Percentiles rank a stretch among this genome's conserved stretches.
phyloP scores from a whole-genome alignment of 2,113 vertebrate species.

The Felis chaus region DNA sequence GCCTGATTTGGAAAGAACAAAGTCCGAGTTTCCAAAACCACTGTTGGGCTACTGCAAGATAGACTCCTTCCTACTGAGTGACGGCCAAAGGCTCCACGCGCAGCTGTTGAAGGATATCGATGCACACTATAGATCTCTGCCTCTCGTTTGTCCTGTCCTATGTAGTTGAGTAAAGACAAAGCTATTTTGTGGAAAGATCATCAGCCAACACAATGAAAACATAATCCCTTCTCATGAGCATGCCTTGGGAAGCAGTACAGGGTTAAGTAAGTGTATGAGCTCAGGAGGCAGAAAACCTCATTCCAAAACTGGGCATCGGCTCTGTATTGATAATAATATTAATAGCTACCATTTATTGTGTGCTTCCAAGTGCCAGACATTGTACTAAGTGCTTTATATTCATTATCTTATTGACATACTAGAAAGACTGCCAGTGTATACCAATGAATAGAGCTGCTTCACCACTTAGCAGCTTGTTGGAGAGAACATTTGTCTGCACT shows the following conservation, averaged over 20 bases:
- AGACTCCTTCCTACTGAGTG: neutral
- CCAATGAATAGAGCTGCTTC: neutral
- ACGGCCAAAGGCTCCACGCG: neutral
- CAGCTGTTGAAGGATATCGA: neutral
- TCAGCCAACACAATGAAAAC: neutral
- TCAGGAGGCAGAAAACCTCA: neutral
- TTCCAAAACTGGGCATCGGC: neutral
- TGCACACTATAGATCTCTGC: neutral
- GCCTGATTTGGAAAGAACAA: slow-evolving; percentile 70
- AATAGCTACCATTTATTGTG: neutral
- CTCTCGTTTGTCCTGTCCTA: neutral
- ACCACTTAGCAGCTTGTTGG: neutral
- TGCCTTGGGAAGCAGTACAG: neutral
- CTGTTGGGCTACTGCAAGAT: slow-evolving; percentile 18
- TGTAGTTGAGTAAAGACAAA: neutral
- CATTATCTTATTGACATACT: neutral
- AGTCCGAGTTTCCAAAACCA: slow-evolving; percentile 57
- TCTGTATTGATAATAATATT: neutral
- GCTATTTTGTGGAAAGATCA: neutral
- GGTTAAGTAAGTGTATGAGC: neutral
- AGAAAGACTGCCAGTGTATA: neutral
- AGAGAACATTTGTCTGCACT: neutral
- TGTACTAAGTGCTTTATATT: neutral
- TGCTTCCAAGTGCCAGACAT: neutral
- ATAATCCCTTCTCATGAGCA: neutral